Evolutionary conservation across 2,113 vertebrate species (phyloP), one percentile per base, ranked within the genome.

Genomic region (Tyto alba): DNA sequence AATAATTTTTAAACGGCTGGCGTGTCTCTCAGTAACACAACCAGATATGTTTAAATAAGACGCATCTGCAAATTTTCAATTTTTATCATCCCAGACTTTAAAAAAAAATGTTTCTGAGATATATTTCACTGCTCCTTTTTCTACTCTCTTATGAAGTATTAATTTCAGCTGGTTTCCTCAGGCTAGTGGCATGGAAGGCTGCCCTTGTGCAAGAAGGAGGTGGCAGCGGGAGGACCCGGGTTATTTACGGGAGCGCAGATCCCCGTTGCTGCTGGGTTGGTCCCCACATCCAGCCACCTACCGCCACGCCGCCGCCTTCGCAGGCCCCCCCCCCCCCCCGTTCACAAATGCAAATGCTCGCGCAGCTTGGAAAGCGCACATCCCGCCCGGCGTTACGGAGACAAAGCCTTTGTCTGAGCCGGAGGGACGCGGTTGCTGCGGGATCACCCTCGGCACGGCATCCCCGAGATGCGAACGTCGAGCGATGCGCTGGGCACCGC

Each of bases 11-110:
- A 95, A 90, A 93, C 55, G 64, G 57, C 43, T 1, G 6, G 56
- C 8, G 14, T 72, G 81, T 55, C 53, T 36, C 78, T 88, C 85
- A 52, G 75, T 88, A 88, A 56, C 66, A n/a, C 52, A 47, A 45
- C 72, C 7, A 12, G 67, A 59, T 18, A 10, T 91, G 91, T 85
- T 96, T 93, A 93, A 96, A 86, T 40, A 93, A 96, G 84, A 23
- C 45, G 13, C 47, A 6, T 29, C 20, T 13, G 85, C 62, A 94
- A 63, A 32, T 26, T 62, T 86, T 93, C 95, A 32, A 68, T 81
- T 89, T 91, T 82, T 88, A 71, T 87, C 73, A 29, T 13, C 43
- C 47, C 43, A 13, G 66, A 32, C 84, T 91, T 95, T 84, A 52
- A 10, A 66, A 91, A 66, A 91, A 92, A 96, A 89, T 14, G 18